Base-by-base conservation (phyloP, 1,140 invertebrate genomes). In the Metopolophium dirhodum region DNA sequence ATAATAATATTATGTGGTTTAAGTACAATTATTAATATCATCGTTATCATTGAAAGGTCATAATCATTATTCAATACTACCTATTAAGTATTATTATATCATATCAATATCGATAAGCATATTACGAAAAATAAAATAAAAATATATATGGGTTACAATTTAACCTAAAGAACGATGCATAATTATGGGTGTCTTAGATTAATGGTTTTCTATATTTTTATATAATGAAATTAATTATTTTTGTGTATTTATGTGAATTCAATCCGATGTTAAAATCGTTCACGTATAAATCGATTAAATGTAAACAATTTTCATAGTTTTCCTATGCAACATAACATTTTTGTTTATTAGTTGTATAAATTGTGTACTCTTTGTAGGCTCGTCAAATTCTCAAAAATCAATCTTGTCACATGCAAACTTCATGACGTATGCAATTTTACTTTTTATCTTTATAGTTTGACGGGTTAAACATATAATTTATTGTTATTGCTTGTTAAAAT, bases 141-240 rank as follows among this genome's bases (percentile, higher is more conserved):
- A 77, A 77, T n/a, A 77, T 68, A 77, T 77, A 77, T 68, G n/a
- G 30, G 61, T 77, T 77, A 77, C 30, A 77, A 77, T 77, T 77
- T 68, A 68, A 68, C 61, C 61, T 68, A 68, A 68, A 68, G 30
- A 68, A 68, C 14, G 6, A 7, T 6, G 14, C 11, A 77, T 20
- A n/a, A 35, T n/a, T 35, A 77, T 77, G 14, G 23, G 61, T n/a
- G 61, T 18, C 14, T 77, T 77, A 77, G n/a, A n/a, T n/a, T n/a
- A n/a, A 77, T 77, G 23, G 0, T 77, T 18, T n/a, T n/a, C 61
- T n/a, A 18, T 1, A 77, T 18, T 77, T n/a, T 77, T n/a, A 77
- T 18, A 18, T 18, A n/a, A 14, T 68, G 26, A 77, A 77, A n/a
- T 77, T 7, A 77, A n/a, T n/a, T 77, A 7, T n/a, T 77, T n/a